These are phyloP conservation scores for Dryococelus australis DNA, from an alignment of 2,888 invertebrate genomes.

Conservation along the genomic window DNA sequence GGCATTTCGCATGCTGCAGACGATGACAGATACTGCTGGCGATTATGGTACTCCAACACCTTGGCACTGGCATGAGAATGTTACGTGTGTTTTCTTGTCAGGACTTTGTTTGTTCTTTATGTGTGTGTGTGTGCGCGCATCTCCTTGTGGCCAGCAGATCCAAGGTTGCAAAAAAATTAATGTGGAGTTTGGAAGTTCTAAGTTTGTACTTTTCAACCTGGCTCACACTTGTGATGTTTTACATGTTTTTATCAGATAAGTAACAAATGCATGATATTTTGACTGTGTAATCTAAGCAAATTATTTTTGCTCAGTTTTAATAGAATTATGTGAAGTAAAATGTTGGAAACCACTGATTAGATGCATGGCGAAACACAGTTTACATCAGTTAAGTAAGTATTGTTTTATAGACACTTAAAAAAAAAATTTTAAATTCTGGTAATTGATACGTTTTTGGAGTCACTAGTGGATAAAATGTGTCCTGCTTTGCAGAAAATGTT, in stretches of 20 bases:
- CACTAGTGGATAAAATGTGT: too few relatives aligned
- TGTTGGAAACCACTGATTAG: too few relatives aligned
- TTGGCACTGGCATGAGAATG: constrained; percentile 35
- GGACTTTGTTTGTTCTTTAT: constrained; percentile 26
- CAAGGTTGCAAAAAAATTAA: background rate
- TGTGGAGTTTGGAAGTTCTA: background rate
- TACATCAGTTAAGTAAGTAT: too few relatives aligned
- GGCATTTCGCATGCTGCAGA: constrained; percentile 72
- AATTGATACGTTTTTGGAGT: too few relatives aligned
- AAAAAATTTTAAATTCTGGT: too few relatives aligned
- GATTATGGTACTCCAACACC: constrained; percentile 50
- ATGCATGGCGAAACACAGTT: too few relatives aligned
- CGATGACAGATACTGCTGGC: constrained; percentile 64
- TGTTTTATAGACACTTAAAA: too few relatives aligned
- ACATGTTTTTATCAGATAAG: background rate
- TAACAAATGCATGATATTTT: background rate
- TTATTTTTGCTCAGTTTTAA: too few relatives aligned
- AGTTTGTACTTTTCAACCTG: background rate
- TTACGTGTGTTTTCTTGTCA: background rate
- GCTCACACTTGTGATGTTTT: background rate
- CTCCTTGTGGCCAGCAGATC: background rate
- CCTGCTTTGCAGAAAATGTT: too few relatives aligned
- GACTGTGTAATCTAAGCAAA: background rate
- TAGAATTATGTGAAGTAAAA: too few relatives aligned
- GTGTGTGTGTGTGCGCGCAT: constrained; percentile 12